Base-by-base conservation (phyloP, 2,113 vertebrate genomes). In the Eptatretus burgeri region DNA sequence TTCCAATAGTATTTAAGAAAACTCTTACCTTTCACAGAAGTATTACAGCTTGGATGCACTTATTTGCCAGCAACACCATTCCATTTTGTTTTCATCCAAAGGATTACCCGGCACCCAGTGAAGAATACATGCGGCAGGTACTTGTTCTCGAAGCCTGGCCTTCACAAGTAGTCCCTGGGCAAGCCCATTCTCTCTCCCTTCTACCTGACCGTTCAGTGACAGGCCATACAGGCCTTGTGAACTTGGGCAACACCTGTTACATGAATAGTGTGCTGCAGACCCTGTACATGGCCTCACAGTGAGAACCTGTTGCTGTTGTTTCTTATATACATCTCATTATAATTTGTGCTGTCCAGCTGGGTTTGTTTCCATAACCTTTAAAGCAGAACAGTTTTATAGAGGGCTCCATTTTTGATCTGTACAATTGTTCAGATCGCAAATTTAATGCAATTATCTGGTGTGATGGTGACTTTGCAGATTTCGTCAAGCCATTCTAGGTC, bases 191-290 rank as follows among this genome's bases (percentile, higher is more conserved):
- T 74, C 73, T 84, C 65, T 77, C 83, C 72, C 82, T 75, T 76
- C 78, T 83, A 70, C 74, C 80, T 68, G 83, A 80, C 70, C 93
- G 93, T 77, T 98, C 91, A 62, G 89, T 95, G 78, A 94, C 91
- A 1, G 91, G 89, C 64, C 94, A 87, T 78, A 94, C 91, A 9
- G 91, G 91, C 65, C 77, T 98, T 62, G 76, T 98, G 73, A 96
- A 98, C 74, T 73, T 96, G 68, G 89, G 91, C 67, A 98, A 96
- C 72, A 98, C 89, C 3, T 98, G 91, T 73, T 98, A 82, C 71
- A 93, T 98, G 83, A 96, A 96, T 74, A 96, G 89, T 76, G 81
- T 98, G 73, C 80, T 98, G 69, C 91, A 98, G 74, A 85, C 83
- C 41, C 77, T 98, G 65, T 98, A 89, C 72, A 93, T 93, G 87